Evolutionary conservation across 2,113 vertebrate species (phyloP), one percentile per base, ranked within the genome.

Genomic region (Sorex fumeus): DNA sequence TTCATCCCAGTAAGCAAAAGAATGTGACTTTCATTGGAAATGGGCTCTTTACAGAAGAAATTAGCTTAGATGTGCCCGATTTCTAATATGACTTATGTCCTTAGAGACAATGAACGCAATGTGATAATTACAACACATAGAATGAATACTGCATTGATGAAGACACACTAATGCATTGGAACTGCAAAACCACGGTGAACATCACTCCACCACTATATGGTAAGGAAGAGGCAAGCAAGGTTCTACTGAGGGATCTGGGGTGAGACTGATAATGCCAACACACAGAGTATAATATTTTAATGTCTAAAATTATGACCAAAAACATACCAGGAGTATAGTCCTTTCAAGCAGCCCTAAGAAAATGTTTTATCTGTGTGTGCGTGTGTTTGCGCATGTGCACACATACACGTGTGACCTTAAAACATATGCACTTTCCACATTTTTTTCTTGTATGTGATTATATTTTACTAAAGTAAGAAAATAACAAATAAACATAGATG

Each of bases 101-200:
- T 70, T n/a, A 2, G 3, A 9, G 50, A 80, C 75, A 30, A 89
- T 47, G 64, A 21, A 75, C 2, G 10, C 6, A 74, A 84, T 15
- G n/a, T 8, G n/a, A n/a, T 3, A 4, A 25, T n/a, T 66, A 66
- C 15, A 77, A 40, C 34, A 30, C 11, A 57, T 9, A 0, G 5
- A n/a, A 25, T 34, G 30, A n/a, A 36, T 0, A 0, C 3, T 4
- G 0, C 7, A 8, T 23, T 2, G 16, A 30, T 2, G 60, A 62
- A 70, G 30, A 12, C 3, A 18, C 27, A 19, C 0, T n/a, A 9
- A 8, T 40, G 11, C 1, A 8, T 2, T 3, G 13, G 2, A 16
- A 8, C 64, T 50, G 10, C 12, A 15, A 64, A 2, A 2, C 34
- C 57, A 53, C 2, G 11, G 50, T 6, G 34, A 28, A 74, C 4